Percentiles rank a stretch among this genome's conserved stretches.
Conservation (phyloP, 2,113 vertebrate species). For the Alouatta palliata region DNA sequence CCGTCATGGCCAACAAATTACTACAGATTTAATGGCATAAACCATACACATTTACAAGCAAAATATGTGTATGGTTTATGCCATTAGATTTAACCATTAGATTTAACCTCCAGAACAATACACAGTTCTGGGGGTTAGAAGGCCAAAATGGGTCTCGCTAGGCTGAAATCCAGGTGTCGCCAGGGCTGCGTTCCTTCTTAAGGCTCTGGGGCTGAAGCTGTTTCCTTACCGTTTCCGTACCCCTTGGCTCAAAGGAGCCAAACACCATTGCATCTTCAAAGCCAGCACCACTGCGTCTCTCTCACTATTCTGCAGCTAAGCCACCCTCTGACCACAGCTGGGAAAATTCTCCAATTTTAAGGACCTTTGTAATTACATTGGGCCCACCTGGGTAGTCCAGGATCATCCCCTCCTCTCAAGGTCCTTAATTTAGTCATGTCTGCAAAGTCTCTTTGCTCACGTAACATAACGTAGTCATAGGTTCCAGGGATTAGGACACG, state of each 20-base stretch:
- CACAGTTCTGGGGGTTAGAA: background rate
- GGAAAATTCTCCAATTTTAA: background rate
- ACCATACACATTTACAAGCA: background rate
- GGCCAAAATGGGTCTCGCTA: background rate
- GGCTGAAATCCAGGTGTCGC: background rate
- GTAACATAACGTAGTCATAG: background rate
- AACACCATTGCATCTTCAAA: background rate
- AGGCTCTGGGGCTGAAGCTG: background rate
- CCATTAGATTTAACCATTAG: no score
- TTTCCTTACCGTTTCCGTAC: background rate
- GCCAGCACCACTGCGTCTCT: no score
- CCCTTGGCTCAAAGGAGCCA: background rate
- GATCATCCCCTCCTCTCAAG: background rate
- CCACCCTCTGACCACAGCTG: background rate
- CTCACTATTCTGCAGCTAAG: rapidly evolving
- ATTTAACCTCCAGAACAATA: no score
- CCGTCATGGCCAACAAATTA: background rate
- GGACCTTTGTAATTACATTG: background rate
- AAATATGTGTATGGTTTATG: no score
- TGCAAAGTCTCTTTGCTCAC: background rate
- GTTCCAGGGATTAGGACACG: background rate
- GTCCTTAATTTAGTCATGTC: background rate
- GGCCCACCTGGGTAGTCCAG: background rate
- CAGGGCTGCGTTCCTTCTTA: background rate
- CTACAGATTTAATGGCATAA: background rate